Evolutionary conservation across 2,888 invertebrate genomes (phyloP).

Genomic region (Athrips mouffetella): DNA sequence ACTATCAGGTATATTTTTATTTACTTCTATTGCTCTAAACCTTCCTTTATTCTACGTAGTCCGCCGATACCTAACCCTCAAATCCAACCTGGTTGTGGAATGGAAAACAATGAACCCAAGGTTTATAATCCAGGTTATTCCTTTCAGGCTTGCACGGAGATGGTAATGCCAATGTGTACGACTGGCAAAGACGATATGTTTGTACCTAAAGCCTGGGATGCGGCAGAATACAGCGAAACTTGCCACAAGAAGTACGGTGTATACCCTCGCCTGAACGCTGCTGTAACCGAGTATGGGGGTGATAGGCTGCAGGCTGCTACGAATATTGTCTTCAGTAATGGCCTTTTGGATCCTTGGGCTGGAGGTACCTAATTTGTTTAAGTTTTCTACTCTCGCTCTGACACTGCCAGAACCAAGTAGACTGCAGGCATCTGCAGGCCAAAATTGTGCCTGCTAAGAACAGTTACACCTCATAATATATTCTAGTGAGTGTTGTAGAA

Average conservation of each 20-base stretch:
- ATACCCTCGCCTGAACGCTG: slow-evolving; percentile 81
- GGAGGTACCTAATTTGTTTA: slow-evolving; percentile 70
- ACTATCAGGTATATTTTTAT: slow-evolving; percentile 84
- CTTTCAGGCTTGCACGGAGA: slow-evolving; percentile 92
- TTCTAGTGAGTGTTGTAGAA: too few species aligned
- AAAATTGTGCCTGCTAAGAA: too few species aligned
- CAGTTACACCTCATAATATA: too few species aligned
- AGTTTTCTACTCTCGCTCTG: neutral
- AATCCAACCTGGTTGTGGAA: neutral
- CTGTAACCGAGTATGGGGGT: slow-evolving; percentile 89
- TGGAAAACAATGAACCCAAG: too few species aligned
- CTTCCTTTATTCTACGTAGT: neutral
- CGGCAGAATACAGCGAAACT: slow-evolving; percentile 78
- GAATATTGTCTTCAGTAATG: slow-evolving; percentile 90
- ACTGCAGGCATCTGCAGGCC: too few species aligned
- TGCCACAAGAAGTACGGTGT: slow-evolving; percentile 86
- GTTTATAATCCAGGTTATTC: too few species aligned
- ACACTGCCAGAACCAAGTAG: neutral
- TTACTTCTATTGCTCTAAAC: neutral
- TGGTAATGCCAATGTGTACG: slow-evolving; percentile 96
- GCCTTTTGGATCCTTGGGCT: slow-evolving; percentile 92
- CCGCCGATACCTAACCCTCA: neutral
- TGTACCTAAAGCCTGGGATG: slow-evolving; percentile 85
- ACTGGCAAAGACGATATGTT: slow-evolving; percentile 90
- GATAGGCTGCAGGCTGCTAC: slow-evolving; percentile 81